A percentile compares a stretch with the other conserved stretches of the same genome.
phyloP scores from a whole-genome alignment of 2,113 vertebrate species.

The Podarcis cretensis region DNA sequence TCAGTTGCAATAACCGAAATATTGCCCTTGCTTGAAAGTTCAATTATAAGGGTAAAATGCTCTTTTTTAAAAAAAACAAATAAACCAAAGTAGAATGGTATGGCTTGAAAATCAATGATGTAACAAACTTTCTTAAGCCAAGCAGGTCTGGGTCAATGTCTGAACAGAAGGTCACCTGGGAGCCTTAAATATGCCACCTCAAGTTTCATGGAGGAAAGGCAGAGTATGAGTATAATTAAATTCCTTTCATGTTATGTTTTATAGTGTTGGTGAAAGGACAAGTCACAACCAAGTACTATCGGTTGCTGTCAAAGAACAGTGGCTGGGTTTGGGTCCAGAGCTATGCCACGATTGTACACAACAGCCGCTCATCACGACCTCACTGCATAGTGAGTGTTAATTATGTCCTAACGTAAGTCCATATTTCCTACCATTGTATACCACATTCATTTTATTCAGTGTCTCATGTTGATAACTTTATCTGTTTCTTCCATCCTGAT shows the following conservation, averaged over 20 bases:
- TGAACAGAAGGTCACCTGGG: not conserved
- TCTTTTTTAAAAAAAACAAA: not conserved
- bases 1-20: not conserved
- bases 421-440: slow-evolving; percentile 63
- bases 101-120: not conserved
- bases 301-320: slow-evolving; percentile 89
- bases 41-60: not conserved
- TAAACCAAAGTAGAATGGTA: rapidly evolving
- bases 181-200: not conserved
- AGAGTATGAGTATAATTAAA: slow-evolving; percentile 10
- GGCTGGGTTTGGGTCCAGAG: slow-evolving; percentile 98
- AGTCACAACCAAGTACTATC: slow-evolving; percentile 95
- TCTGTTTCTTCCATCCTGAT: not conserved
- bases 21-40: not conserved
- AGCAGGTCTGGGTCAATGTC: not conserved
- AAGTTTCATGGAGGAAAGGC: not conserved
- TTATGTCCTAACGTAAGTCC: slow-evolving; percentile 97
- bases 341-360: slow-evolving; percentile 94
- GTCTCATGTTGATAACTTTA: not conserved
- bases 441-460: not conserved
- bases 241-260: slow-evolving; percentile 37
- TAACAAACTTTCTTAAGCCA: not conserved
- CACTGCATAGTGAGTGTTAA: slow-evolving; percentile 98
- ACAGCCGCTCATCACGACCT: slow-evolving; percentile 93
- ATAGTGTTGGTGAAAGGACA: slow-evolving; percentile 94